These are phyloP conservation scores for Pangasius krempfi DNA, from an alignment of 2,797 vertebrate genomes.

Conservation along the genomic window DNA sequence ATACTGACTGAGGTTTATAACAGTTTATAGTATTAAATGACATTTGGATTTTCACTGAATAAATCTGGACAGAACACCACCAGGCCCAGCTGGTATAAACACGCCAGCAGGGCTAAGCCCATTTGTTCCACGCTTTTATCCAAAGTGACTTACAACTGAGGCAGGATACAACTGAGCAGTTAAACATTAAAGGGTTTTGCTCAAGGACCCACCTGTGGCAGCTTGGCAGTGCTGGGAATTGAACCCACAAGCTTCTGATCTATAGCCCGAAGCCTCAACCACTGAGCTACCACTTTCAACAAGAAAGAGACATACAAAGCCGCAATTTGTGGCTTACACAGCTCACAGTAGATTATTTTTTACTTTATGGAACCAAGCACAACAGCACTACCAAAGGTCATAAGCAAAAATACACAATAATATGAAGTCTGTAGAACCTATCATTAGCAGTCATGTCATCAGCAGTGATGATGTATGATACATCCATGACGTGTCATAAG, in stretches of 20 bases:
- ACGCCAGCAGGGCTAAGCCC: neutral
- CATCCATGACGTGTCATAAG: too few relatives aligned
- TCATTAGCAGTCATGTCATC: too few relatives aligned
- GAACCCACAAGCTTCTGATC: neutral
- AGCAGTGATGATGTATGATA: neutral
- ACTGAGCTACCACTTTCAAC: neutral
- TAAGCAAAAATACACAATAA: neutral
- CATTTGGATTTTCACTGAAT: neutral
- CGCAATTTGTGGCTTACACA: neutral
- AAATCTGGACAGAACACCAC: neutral
- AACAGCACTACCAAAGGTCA: neutral
- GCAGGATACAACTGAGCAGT: neutral
- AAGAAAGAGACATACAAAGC: neutral
- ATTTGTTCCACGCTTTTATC: neutral
- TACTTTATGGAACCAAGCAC: neutral
- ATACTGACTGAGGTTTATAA: neutral
- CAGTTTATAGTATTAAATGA: neutral
- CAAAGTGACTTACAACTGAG: neutral
- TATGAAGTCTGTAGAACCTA: neutral
- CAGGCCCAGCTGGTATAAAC: neutral
- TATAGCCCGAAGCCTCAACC: neutral
- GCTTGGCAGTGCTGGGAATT: neutral
- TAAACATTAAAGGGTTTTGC: neutral
- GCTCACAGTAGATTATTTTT: neutral
- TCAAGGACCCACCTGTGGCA: neutral